Evolutionary conservation across 1,140 invertebrate species (phyloP), one percentile per base, ranked within the genome.

Genomic region (Eurosta solidaginis): DNA sequence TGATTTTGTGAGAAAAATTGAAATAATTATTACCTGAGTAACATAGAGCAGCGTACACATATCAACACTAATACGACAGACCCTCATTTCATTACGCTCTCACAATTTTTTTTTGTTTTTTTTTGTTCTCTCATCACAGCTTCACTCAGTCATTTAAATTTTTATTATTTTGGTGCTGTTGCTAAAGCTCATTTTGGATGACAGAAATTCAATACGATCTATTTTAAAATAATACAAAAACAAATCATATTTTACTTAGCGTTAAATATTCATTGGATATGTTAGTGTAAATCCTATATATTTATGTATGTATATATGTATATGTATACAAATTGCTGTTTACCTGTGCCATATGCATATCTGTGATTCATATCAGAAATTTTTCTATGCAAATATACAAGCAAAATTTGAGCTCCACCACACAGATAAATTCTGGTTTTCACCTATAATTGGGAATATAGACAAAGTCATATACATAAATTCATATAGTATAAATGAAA

Each of bases 181-280:
- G 29, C 17, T 29, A 10, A 40, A 68, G 59, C 59, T 68, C n/a
- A n/a, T 68, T 63, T 68, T n/a, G 40, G 22, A 73, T 78, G 42
- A 22, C 59, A 73, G 78, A 78, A 78, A 78, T 78, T 78, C 52
- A 78, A 78, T 78, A 78, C 78, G 78, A 78, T 78, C 78, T 78
- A 78, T 78, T 78, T 78, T 76, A 75, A 78, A 78, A 74, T 68
- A 50, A 40, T 17, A 77, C 27, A 44, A 63, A 40, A 59, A 36
- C 20, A 68, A 68, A 68, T 7, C 27, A 68, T 68, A 68, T 68
- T 68, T 68, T 68, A 17, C 59, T 20, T 17, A 33, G n/a, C 17
- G 12, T 36, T 33, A 17, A 63, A 63, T 63, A 63, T 63, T 63
- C 17, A 63, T 36, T 3, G 4, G 27, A 9, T n/a, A 40, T 7